These are phyloP conservation scores for Drosophila nasuta DNA, from an alignment of 1,140 invertebrate genomes.

Conservation along the genomic window DNA sequence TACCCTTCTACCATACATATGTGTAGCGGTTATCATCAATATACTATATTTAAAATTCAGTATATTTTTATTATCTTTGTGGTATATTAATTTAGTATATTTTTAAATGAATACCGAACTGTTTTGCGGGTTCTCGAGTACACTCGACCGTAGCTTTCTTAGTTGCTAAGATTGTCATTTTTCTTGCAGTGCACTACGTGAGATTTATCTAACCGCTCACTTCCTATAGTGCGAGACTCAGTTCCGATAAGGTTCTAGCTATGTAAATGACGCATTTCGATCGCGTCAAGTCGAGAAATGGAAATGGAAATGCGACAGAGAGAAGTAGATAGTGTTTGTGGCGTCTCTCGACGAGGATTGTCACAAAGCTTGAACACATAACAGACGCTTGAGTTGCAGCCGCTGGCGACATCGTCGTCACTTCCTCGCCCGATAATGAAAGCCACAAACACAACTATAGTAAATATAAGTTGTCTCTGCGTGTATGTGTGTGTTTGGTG, in stretches of 20 bases:
- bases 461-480: slow-evolving; percentile 7
- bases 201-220: slow-evolving; percentile 53
- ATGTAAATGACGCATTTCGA: slow-evolving; percentile 43
- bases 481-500: slow-evolving; percentile 8
- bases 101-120: too few species aligned
- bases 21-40: too few species aligned
- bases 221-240: slow-evolving; percentile 17
- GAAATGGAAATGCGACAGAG: not conserved
- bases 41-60: too few species aligned
- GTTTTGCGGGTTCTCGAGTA: too few species aligned
- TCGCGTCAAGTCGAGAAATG: slow-evolving; percentile 2
- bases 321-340: not conserved
- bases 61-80: too few species aligned
- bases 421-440: slow-evolving; percentile 72
- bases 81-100: too few species aligned
- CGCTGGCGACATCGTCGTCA: slow-evolving; percentile 61
- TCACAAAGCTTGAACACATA: slow-evolving; percentile 15
- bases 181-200: slow-evolving; percentile 49
- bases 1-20: too few species aligned
- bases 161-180: too few species aligned
- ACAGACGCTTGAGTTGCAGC: slow-evolving; percentile 6
- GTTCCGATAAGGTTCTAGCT: slow-evolving; percentile 20
- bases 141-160: too few species aligned
- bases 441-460: slow-evolving; percentile 39
- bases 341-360: slow-evolving; percentile 15